Conservation (phyloP, 2,113 vertebrate genomes). For the Cavia aperea region DNA sequence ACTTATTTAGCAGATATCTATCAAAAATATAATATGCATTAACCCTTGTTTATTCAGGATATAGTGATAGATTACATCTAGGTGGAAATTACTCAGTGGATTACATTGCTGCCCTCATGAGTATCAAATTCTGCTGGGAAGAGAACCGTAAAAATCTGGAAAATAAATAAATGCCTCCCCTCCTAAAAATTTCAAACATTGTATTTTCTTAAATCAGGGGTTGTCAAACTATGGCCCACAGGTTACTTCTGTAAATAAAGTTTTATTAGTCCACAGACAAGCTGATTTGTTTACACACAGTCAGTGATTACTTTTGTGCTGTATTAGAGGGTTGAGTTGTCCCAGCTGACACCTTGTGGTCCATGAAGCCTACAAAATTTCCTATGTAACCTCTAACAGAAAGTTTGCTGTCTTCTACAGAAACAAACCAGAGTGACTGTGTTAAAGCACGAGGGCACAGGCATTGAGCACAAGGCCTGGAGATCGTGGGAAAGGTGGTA, state of each 20-base stretch:
- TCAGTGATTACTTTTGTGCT: not conserved
- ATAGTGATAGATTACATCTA: not conserved
- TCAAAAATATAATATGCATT: not conserved
- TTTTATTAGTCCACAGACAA: not conserved
- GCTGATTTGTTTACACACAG: rapidly evolving
- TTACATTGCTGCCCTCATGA: not conserved
- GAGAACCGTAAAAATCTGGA: not conserved
- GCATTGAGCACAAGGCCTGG: not conserved
- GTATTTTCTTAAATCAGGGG: not conserved
- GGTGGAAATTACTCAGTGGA: not conserved
- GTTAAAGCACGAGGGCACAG: rapidly evolving
- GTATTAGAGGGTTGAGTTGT: not conserved
- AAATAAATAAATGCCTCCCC: not conserved
- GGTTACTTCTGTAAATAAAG: not conserved
- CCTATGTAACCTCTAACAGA: not conserved
- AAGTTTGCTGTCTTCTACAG: not conserved
- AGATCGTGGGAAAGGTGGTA: not conserved
- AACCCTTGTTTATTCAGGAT: not conserved
- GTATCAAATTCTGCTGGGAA: not conserved
- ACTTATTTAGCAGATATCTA: not conserved
- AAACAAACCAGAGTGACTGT: not conserved
- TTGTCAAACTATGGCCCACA: not conserved
- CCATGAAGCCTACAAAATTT: not conserved
- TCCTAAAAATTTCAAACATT: not conserved
- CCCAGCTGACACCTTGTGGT: rapidly evolving